Conservation (phyloP, 2,888 invertebrate species). For the Aspidiotus rigidus region DNA sequence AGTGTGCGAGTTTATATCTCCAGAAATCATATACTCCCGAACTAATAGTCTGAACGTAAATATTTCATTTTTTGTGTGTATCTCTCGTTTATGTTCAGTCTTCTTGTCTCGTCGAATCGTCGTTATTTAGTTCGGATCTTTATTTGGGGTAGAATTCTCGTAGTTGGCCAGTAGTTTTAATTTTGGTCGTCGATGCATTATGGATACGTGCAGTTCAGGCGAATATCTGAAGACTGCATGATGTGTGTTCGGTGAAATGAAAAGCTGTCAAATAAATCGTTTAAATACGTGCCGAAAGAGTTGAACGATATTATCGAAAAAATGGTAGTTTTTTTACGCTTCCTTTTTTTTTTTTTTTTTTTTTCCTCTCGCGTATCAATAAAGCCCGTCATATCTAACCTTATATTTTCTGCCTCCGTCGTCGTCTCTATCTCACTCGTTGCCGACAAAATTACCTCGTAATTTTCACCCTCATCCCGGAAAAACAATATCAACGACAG, state of each 20-base stretch:
- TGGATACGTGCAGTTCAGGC: too few species aligned
- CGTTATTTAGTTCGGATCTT: too few species aligned
- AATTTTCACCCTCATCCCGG: slow-evolving; percentile 19
- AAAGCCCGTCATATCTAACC: slow-evolving; percentile 17
- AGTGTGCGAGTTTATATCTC: background rate
- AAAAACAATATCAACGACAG: slow-evolving; percentile 22
- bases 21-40: slow-evolving; percentile 2
- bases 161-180: too few species aligned
- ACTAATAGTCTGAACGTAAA: slow-evolving; percentile 12
- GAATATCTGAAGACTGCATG: too few species aligned
- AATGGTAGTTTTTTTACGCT: too few species aligned
- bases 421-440: background rate
- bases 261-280: background rate
- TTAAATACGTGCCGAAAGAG: background rate
- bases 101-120: too few species aligned
- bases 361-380: slow-evolving; percentile 10
- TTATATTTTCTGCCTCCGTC: background rate
- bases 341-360: too few species aligned
- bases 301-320: background rate
- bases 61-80: slow-evolving; percentile 23
- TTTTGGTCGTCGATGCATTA: too few species aligned
- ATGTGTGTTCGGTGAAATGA: too few species aligned
- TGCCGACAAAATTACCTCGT: slow-evolving; percentile 17
- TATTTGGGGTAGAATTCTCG: too few species aligned
- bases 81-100: background rate